Conservation (phyloP, 2,888 invertebrate genomes). For the Onthophagus sagittarius region DNA sequence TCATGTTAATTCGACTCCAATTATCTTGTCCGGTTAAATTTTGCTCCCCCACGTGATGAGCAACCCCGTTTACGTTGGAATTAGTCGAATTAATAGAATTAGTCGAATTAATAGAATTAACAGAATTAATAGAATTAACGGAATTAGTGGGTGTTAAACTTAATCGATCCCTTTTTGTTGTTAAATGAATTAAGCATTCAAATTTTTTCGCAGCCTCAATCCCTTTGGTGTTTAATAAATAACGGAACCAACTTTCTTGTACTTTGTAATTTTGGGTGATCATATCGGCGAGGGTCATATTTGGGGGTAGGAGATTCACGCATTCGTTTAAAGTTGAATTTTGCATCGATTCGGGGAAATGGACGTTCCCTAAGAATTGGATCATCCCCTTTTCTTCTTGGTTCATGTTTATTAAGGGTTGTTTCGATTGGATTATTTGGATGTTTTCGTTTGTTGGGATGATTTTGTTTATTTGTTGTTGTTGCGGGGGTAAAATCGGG, state of each 20-base stretch:
- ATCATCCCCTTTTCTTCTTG: conserved; percentile 45
- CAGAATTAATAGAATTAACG: too few relatives aligned
- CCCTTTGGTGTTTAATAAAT: conserved; percentile 54
- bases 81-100: too few relatives aligned
- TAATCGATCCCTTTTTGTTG: conserved; percentile 27
- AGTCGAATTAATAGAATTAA: too few relatives aligned
- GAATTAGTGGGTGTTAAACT: too few relatives aligned
- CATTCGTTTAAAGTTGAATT: conserved; percentile 22
- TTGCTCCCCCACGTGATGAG: neutral
- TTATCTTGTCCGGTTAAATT: neutral
- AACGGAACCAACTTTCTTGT: conserved; percentile 53
- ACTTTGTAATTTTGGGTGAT: conserved; percentile 49
- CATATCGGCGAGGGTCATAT: conserved; percentile 57
- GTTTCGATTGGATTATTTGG: neutral
- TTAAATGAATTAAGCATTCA: conserved; percentile 40
- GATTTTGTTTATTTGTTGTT: too few relatives aligned
- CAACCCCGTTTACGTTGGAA: too few relatives aligned
- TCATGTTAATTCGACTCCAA: conserved; percentile 41
- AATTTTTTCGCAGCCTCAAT: conserved; percentile 57
- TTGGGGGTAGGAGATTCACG: conserved; percentile 51
- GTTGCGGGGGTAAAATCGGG: too few relatives aligned
- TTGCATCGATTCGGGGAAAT: conserved; percentile 50
- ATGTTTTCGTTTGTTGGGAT: neutral
- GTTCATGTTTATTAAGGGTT: conserved; percentile 1
- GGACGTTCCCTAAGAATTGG: conserved; percentile 58